Base-by-base conservation (phyloP, 2,888 invertebrate species). In the Dusona sp. region DNA sequence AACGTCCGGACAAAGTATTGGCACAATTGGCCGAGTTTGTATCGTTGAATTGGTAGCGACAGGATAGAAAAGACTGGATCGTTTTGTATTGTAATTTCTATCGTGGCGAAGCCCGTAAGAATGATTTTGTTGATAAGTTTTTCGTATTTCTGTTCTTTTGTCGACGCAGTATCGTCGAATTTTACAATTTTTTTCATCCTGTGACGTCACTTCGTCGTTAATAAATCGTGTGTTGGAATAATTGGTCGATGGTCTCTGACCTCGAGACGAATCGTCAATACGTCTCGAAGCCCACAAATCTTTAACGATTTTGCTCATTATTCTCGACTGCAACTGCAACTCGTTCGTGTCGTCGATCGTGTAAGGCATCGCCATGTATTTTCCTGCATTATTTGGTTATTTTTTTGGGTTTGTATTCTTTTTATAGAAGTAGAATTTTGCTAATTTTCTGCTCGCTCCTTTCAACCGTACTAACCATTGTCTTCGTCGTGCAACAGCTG, bases 1-100 rank as follows among this genome's bases (percentile, higher is more conserved):
- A 19, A 93, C 93, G 80, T 93, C 93, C 22, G 92, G 91, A 79
- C 91, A 91, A 3, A 91, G 79, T 8, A 89, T 64, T 0, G 91
- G 91, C 0, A 89, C 80, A n/a, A 85, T 73, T 11, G 86, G 73
- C 2, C 78, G 85, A n/a, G 29, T 75, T n/a, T 29, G 57, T n/a
- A 64, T 45, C 22, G 65, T 25, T 36, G 70, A 9, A 9, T 22
- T 64, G 29, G 57, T 29, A 1, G 38, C 77, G 42, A 70, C 57
- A 11, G 79, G 68, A 79, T 70, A 79, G 6, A 57, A 38, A 7
- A 64, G 9, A 36, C 42, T 83, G 16, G 79, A 25, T 16, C 72
- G 54, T 61, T 73, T 77, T 0, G 54, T n/a, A n/a, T 72, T 51
- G 7, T 78, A 61, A 22, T 22, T 73, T 48, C 73, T 57, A 3